phyloP scores from a whole-genome alignment of 2,888 invertebrate species.

The Heteromyza rotundicornis region DNA sequence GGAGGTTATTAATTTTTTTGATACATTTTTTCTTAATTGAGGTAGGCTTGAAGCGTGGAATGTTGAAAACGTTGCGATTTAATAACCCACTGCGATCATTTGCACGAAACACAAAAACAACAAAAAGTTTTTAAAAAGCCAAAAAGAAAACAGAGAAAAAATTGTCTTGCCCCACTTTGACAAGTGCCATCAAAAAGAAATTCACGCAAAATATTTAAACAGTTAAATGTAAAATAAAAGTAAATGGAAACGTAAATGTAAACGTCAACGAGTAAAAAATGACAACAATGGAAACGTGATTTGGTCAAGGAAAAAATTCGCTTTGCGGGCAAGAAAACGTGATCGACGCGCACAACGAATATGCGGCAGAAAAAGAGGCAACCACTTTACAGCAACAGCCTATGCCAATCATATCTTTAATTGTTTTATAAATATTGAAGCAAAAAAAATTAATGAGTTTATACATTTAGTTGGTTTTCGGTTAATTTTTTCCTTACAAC shows the following conservation, averaged over 20 bases:
- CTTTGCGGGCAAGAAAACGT: conserved; percentile 10
- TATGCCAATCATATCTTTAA: conserved; percentile 4
- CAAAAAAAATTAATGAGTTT: too few species aligned
- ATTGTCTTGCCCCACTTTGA: conserved; percentile 1
- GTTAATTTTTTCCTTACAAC: too few species aligned
- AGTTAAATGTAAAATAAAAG: conserved; percentile 15
- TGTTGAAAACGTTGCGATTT: conserved; percentile 2
- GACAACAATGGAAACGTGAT: conserved; percentile 18
- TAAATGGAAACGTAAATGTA: conserved; percentile 12
- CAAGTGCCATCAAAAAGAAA: conserved; percentile 13
- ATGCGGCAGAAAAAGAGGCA: conserved; percentile 2
- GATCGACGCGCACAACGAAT: not conserved
- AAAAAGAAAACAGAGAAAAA: conserved; percentile 12
- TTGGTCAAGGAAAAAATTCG: conserved; percentile 18
- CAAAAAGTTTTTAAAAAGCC: conserved; percentile 6
- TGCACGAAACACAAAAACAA: conserved; percentile 8
- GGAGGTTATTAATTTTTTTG: not conserved
- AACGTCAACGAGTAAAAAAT: not conserved
- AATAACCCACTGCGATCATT: not conserved
- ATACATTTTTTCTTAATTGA: conserved; percentile 40
- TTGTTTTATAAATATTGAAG: not conserved
- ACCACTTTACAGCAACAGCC: not conserved
- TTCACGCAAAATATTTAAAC: conserved; percentile 13
- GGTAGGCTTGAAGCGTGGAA: conserved; percentile 48
- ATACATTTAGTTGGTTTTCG: too few species aligned